Conservation (phyloP, 2,888 invertebrate genomes). For the Phortica magna region DNA sequence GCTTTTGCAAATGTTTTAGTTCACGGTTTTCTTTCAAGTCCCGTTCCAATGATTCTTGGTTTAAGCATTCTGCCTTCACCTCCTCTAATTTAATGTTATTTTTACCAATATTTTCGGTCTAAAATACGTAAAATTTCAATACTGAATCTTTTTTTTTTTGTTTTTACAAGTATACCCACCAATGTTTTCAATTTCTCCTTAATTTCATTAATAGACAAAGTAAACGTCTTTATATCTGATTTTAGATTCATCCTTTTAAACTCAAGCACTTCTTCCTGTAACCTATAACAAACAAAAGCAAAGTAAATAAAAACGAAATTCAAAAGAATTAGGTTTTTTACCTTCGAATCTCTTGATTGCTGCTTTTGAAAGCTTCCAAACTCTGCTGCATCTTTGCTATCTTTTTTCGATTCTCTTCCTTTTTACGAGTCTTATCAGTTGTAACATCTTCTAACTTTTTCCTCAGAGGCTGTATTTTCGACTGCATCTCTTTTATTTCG, state of each 20-base stretch:
- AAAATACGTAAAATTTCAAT: not conserved
- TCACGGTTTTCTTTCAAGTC: constrained; percentile 86
- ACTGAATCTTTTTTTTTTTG: not conserved
- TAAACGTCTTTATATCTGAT: constrained; percentile 80
- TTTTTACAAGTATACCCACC: constrained; percentile 48
- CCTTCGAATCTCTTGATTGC: constrained; percentile 75
- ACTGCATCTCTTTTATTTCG: constrained; percentile 74
- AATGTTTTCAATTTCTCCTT: constrained; percentile 72
- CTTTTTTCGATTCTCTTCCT: constrained; percentile 65
- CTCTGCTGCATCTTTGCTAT: constrained; percentile 62
- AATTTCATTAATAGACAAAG: constrained; percentile 79
- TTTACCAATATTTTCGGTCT: not conserved
- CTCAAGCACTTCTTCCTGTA: constrained; percentile 80
- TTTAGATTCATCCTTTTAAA: constrained; percentile 81
- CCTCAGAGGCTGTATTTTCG: constrained; percentile 78
- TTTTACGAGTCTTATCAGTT: constrained; percentile 71
- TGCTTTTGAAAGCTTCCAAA: constrained; percentile 64
- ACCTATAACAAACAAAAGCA: constrained; percentile 50
- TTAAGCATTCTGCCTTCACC: constrained; percentile 81
- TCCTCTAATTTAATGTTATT: constrained; percentile 77
- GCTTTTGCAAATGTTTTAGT: constrained; percentile 80
- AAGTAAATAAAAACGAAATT: not conserved
- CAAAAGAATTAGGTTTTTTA: constrained; percentile 33
- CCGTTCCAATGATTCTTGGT: constrained; percentile 82
- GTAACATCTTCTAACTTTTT: constrained; percentile 71